Evolutionary conservation across 2,113 vertebrate genomes (phyloP).

Genomic region (Bujurquina vittata): DNA sequence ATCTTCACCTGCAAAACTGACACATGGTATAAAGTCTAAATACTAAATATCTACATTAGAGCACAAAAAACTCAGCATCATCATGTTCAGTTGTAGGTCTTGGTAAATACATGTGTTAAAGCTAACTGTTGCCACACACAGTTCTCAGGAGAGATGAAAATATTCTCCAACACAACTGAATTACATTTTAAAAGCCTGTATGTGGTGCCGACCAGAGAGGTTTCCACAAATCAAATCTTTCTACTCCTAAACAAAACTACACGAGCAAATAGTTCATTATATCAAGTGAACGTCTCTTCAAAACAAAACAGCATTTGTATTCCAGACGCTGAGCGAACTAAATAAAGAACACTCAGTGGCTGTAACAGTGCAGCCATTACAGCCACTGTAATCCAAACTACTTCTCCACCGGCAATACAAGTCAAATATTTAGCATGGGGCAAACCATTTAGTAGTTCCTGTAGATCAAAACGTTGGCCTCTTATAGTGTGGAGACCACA

Average conservation of each 20-base stretch:
- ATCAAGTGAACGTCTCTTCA: background rate
- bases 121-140: background rate
- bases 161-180: background rate
- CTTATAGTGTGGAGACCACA: background rate
- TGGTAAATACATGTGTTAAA: background rate
- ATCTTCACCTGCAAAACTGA: conserved; percentile 97
- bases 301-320: conserved; percentile 21
- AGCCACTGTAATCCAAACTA: background rate
- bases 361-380: background rate
- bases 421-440: background rate
- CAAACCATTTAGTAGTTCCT: background rate
- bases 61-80: background rate
- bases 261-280: background rate
- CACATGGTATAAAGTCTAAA: conserved; percentile 82
- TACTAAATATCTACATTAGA: background rate
- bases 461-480: background rate
- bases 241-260: background rate
- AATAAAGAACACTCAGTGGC: background rate
- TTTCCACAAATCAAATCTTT: background rate
- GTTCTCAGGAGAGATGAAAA: background rate
- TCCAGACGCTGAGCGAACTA: background rate
- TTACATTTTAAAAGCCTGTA: background rate
- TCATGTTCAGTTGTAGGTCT: background rate
- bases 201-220: background rate
- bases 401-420: background rate